Evolutionary conservation across 2,797 vertebrate genomes (phyloP).

Genomic region (Vireo griseus): DNA sequence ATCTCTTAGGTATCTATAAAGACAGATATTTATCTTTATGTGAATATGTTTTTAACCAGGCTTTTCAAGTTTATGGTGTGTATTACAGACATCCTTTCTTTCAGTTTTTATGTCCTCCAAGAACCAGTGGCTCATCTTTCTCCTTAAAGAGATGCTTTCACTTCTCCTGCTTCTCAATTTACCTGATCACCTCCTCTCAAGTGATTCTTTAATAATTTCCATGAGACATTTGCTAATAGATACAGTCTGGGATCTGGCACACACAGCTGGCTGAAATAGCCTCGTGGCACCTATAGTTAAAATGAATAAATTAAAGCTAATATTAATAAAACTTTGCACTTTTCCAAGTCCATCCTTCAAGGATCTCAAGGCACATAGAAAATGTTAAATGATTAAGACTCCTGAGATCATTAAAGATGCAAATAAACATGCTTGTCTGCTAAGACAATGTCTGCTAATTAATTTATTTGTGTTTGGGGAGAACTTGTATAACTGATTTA

Average conservation of each 20-base stretch:
- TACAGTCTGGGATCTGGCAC: not conserved
- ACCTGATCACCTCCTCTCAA: not conserved
- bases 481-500: slow-evolving; percentile 22
- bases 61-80: not conserved
- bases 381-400: slow-evolving; percentile 15
- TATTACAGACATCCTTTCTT: not conserved
- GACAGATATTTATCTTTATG: not conserved
- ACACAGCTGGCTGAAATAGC: not conserved
- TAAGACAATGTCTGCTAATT: slow-evolving; percentile 28
- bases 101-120: not conserved
- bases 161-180: not conserved
- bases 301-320: not conserved
- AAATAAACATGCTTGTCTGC: slow-evolving; percentile 35
- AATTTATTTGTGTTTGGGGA: slow-evolving; percentile 33
- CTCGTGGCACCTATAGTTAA: not conserved
- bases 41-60: not conserved
- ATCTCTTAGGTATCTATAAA: not conserved
- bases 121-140: not conserved
- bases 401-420: slow-evolving; percentile 31
- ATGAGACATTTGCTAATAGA: not conserved
- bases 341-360: not conserved
- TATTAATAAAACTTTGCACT: not conserved
- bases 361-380: slow-evolving; percentile 7
- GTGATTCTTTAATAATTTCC: not conserved
- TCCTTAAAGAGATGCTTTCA: not conserved